Conservation (phyloP, 2,113 vertebrate genomes). For the Heterotilapia buettikoferi region DNA sequence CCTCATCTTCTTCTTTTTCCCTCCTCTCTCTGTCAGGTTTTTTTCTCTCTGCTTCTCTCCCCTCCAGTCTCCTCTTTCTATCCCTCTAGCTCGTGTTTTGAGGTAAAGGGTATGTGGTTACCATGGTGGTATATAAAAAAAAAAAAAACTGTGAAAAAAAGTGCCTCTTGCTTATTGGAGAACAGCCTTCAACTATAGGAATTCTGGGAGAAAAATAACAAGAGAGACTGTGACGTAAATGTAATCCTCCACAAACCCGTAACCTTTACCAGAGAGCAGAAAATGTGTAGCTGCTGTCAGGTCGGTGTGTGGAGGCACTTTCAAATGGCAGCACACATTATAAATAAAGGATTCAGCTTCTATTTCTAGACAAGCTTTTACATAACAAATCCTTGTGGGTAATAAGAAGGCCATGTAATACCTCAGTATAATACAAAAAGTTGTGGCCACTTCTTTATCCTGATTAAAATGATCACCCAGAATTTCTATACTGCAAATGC, state of each 20-base stretch:
- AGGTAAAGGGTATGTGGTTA: conserved; percentile 69
- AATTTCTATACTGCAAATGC: conserved; percentile 74
- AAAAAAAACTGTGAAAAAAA: background rate
- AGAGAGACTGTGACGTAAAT: background rate
- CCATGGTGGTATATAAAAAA: conserved; percentile 44
- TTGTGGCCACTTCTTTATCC: background rate
- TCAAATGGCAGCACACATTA: conserved; percentile 19
- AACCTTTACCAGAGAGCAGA: background rate
- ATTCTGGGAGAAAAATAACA: conserved; percentile 68
- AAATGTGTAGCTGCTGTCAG: conserved; percentile 17
- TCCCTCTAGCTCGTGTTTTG: conserved; percentile 56
- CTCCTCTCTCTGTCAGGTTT: background rate
- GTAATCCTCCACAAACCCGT: background rate
- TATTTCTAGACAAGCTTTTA: conserved; percentile 18
- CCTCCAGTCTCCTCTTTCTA: conserved; percentile 24
- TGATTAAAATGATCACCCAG: conserved; percentile 60
- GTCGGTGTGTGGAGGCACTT: background rate
- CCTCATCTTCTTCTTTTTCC: background rate
- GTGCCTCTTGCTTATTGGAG: conserved; percentile 68
- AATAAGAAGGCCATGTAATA: background rate
- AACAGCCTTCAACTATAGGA: conserved; percentile 67
- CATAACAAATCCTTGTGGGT: conserved; percentile 6
- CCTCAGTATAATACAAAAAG: background rate
- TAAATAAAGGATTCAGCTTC: conserved; percentile 31
- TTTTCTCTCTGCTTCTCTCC: background rate